phyloP scores from a whole-genome alignment of 2,797 vertebrate species.

The Pygocentrus nattereri region DNA sequence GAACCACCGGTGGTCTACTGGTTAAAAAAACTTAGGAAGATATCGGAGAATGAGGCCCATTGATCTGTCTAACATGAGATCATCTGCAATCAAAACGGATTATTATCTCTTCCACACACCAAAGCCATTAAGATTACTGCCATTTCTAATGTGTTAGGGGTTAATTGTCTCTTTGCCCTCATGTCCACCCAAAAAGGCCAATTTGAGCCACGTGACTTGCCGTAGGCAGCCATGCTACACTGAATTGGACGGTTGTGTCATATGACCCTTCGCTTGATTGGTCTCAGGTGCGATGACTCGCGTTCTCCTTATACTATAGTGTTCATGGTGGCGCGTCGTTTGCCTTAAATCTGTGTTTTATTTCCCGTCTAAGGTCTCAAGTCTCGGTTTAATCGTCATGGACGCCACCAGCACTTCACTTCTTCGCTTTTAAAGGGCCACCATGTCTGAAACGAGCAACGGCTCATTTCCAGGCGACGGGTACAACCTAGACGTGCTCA shows the following conservation, averaged over 20 bases:
- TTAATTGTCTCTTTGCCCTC: not conserved
- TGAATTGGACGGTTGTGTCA: slow-evolving; percentile 44
- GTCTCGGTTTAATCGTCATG: not conserved
- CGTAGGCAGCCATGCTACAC: not conserved
- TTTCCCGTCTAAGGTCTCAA: not conserved
- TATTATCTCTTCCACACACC: too few relatives aligned
- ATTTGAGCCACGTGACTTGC: not conserved
- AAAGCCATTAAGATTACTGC: too few relatives aligned
- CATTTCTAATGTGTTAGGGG: too few relatives aligned
- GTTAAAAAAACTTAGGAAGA: too few relatives aligned
- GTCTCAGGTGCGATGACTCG: slow-evolving; percentile 44
- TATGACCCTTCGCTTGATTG: slow-evolving; percentile 38
- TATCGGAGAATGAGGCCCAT: too few relatives aligned
- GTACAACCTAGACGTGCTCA: slow-evolving; percentile 54
- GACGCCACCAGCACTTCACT: not conserved
- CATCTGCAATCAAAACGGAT: too few relatives aligned
- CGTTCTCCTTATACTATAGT: too few relatives aligned
- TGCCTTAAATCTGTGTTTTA: not conserved
- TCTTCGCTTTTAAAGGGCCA: not conserved
- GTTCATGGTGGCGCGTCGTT: not conserved
- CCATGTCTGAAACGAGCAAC: slow-evolving; percentile 64
- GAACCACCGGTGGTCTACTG: too few relatives aligned
- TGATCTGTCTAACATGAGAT: too few relatives aligned
- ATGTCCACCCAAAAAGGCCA: too few relatives aligned
- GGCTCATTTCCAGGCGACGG: slow-evolving; percentile 58